Base-by-base conservation (phyloP, 2,888 invertebrate genomes). In the Hydroisotoma schaefferi region DNA sequence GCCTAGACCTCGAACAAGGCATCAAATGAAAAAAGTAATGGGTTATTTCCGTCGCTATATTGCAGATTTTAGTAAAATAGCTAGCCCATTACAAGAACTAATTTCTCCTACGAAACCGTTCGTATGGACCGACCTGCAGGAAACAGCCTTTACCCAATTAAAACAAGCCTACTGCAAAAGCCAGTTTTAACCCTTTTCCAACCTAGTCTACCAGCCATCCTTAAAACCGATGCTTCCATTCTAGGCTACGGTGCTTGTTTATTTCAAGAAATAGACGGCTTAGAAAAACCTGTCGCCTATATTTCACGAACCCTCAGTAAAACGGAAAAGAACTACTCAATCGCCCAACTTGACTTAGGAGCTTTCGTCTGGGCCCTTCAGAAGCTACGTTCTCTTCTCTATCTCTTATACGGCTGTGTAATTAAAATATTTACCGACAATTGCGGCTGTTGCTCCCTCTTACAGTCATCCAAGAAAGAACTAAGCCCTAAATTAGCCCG, bases 251-350 rank as follows among this genome's bases (percentile, higher is more conserved):
- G 28, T 28, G 49, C 49, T 22, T 6, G 22, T n/a, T 49, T 49
- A 49, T 28, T n/a, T 28, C 49, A 49, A 28, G 5, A 28, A 5
- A 4, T 28, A n/a, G 49, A 49, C 12, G 28, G 28, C 8, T 8
- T n/a, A 15, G 49, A 49, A 20, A 6, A 25, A 8, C 25, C 18
- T 5, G 20, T 18, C 28, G 49, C 49, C 6, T 49, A 28, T 28
- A 49, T 49, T 28, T 49, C 49, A 5, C 6, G 49, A 15, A 28
- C 49, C 10, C 20, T 49, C 4, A 49, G 29, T 18, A 26, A 26
- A 28, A 29, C 49, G 6, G 49, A 49, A 20, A 26, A 28, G 23
- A 47, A 47, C 10, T 23, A 23, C 8, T n/a, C 20, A 18, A 8
- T 29, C 5, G 8, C 10, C 4, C 18, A 23, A 6, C 20, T 49